phyloP scores from a whole-genome alignment of 2,113 vertebrate genomes.

The Proterorhinus semilunaris region DNA sequence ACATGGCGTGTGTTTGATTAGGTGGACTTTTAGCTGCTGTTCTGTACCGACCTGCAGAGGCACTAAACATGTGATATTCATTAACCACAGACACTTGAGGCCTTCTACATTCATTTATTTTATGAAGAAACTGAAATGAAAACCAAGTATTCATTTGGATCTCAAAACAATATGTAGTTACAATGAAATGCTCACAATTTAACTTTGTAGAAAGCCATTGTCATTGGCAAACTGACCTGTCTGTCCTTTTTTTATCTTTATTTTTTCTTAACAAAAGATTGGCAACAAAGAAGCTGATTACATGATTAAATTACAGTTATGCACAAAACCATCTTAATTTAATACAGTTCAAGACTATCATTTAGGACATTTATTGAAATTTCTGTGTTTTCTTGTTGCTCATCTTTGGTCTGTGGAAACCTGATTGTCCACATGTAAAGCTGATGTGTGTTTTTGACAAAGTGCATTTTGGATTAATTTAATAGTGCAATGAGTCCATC shows the following conservation, averaged over 20 bases:
- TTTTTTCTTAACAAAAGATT: neutral
- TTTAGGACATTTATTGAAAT: neutral
- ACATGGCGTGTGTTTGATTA: constrained; percentile 44
- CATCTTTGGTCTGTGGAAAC: neutral
- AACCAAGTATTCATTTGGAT: constrained; percentile 23
- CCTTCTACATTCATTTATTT: constrained; percentile 65
- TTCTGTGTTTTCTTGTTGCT: neutral
- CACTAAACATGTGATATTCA: constrained; percentile 2
- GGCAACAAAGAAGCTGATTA: constrained; percentile 27
- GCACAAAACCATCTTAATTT: too few species aligned
- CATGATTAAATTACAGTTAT: neutral
- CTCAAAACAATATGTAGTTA: constrained; percentile 17
- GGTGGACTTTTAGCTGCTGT: constrained; percentile 12
- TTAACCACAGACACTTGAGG: constrained; percentile 24
- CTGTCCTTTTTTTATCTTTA: constrained; percentile 8
- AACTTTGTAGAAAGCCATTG: constrained; percentile 37
- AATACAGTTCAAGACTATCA: too few species aligned
- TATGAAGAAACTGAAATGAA: constrained; percentile 45
- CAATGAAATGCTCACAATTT: constrained; percentile 14
- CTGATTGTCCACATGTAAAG: constrained; percentile 2
- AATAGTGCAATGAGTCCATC: neutral
- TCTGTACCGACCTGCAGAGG: constrained; percentile 31
- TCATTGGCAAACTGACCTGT: neutral
- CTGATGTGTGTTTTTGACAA: neutral
- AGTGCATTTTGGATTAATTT: neutral